Conservation (phyloP, 2,797 vertebrate species). For the Hoplostethus mediterraneus region DNA sequence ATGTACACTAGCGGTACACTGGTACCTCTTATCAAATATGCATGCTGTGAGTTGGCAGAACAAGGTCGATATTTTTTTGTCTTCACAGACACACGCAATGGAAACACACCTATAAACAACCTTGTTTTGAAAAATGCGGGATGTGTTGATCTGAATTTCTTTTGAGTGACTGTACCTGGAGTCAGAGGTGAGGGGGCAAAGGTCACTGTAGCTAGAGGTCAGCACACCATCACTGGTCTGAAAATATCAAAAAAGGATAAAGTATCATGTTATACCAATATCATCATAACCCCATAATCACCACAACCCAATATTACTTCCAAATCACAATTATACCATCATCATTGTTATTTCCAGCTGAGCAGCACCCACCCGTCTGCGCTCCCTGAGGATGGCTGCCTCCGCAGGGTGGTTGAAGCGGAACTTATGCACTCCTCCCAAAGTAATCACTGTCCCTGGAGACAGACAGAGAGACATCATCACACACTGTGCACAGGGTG, state of each 20-base stretch:
- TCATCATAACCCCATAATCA: background rate
- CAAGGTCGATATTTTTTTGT: background rate
- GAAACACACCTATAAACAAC: background rate
- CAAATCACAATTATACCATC: background rate
- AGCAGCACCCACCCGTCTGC: constrained; percentile 87
- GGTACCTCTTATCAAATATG: constrained; percentile 54
- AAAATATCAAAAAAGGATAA: constrained; percentile 25
- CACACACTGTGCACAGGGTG: constrained; percentile 42
- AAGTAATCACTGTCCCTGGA: constrained; percentile 91
- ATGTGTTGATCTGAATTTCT: background rate
- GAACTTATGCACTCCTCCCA: constrained; percentile 93
- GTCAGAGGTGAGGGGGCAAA: constrained; percentile 57
- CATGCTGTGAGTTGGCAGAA: constrained; percentile 22
- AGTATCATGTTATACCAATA: background rate
- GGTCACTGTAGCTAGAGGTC: constrained; percentile 80
- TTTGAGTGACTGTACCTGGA: constrained; percentile 70
- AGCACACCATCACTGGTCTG: constrained; percentile 85
- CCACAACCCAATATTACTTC: background rate
- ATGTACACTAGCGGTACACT: constrained; percentile 24
- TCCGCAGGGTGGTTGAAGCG: constrained; percentile 98
- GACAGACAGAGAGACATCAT: constrained; percentile 47
- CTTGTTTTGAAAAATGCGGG: background rate
- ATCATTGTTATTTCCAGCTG: constrained; percentile 13
- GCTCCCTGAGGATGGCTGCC: constrained; percentile 91
- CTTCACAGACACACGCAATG: background rate